Evolutionary conservation across 2,113 vertebrate species (phyloP).

Genomic region (Calonectris borealis): DNA sequence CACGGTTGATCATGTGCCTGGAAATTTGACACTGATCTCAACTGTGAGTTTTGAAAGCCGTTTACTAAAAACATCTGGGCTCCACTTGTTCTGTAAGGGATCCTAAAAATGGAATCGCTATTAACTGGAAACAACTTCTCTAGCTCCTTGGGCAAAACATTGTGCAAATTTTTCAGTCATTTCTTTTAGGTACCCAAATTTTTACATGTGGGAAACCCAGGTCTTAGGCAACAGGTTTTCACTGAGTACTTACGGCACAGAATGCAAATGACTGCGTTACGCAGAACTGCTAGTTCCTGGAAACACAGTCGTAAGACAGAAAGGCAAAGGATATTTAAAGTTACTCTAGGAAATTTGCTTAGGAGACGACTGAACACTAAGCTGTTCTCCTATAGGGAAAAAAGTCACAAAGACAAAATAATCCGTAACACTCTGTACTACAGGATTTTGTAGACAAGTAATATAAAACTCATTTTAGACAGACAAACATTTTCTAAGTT

Average conservation of each 20-base stretch:
- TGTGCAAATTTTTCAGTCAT: neutral
- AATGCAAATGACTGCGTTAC: neutral
- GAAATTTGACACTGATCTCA: slow-evolving; percentile 17
- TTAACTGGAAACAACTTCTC: neutral
- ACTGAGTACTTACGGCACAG: neutral
- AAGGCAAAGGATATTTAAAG: neutral
- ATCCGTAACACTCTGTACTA: neutral
- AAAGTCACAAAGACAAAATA: neutral
- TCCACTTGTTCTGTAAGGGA: neutral
- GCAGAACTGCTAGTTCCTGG: neutral
- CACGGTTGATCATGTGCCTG: neutral
- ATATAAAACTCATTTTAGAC: neutral
- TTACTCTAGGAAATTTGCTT: neutral
- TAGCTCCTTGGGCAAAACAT: neutral
- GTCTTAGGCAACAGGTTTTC: neutral
- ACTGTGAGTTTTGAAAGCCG: neutral
- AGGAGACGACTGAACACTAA: neutral
- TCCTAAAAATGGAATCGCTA: neutral
- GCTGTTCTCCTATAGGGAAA: neutral
- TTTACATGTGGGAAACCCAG: neutral
- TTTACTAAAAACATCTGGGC: slow-evolving; percentile 23
- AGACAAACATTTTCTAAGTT: neutral
- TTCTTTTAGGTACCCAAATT: neutral
- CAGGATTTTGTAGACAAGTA: neutral
- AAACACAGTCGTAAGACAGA: neutral